Percentiles rank a stretch among this genome's conserved stretches.
Evolutionary conservation across 1,140 invertebrate species (phyloP).

Genomic region (Rhagoletis zephyria): DNA sequence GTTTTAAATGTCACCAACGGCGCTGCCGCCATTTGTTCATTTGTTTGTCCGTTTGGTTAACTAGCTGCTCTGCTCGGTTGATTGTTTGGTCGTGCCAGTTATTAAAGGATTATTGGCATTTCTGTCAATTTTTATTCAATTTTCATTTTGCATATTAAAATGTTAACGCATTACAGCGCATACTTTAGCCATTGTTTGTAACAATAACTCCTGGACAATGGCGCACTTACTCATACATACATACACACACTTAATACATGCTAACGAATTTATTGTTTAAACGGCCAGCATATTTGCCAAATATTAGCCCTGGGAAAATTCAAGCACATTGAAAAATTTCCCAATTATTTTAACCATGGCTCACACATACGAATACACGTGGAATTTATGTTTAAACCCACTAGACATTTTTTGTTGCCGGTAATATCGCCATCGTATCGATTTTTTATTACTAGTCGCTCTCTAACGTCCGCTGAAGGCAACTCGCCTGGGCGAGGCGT

Average conservation of each 20-base stretch:
- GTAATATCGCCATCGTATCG: no score
- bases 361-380: no score
- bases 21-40: constrained; percentile 7
- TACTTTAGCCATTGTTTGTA: constrained; percentile 5
- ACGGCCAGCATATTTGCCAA: constrained; percentile 11
- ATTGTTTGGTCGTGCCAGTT: constrained; percentile 24
- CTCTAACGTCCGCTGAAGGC: no score
- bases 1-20: constrained; percentile 24
- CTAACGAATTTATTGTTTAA: constrained; percentile 14
- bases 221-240: background rate
- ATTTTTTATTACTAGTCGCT: no score
- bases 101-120: constrained; percentile 52
- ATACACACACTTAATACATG: background rate
- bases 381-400: no score
- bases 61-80: background rate
- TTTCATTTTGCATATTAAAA: constrained; percentile 51
- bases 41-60: constrained; percentile 12
- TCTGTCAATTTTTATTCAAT: constrained; percentile 52
- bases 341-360: constrained; percentile 36
- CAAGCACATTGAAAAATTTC: constrained; percentile 28
- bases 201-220: background rate
- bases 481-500: no score
- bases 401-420: no score
- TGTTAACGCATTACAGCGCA: background rate
- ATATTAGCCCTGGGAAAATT: constrained; percentile 18